Evolutionary conservation across 2,888 invertebrate species (phyloP), one percentile per base, ranked within the genome.

Genomic region (Lucinisca nassula): DNA sequence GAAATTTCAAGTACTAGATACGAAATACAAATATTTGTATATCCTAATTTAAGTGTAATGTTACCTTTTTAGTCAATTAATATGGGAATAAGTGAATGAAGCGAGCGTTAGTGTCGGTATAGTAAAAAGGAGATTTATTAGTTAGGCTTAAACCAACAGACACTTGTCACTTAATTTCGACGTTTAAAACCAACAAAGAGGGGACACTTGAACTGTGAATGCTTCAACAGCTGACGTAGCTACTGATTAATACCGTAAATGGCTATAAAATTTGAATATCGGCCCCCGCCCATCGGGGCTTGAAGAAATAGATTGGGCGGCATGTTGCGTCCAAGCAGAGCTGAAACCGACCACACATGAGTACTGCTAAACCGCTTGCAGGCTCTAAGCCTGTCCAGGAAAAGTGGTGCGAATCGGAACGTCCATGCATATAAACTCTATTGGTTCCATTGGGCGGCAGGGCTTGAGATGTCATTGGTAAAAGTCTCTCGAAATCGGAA

Each of bases 1-100:
- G 35, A 67, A 67, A 67, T 67, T 17, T 67, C 67, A 35, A 35
- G 67, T 6, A 12, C 12, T 24, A 45, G n/a, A n/a, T 17, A 12
- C 17, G 45, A 35, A 35, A 35, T 35, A 67, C 67, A 67, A 67
- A 67, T 67, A 67, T 67, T 67, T 67, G 67, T 35, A 67, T 67
- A 67, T 67, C 67, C 35, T 67, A 67, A 67, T 67, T 67, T 67
- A 35, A 67, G 35, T 67, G 12, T 67, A 35, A 35, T 35, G 35
- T 67, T 67, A 67, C 67, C 30, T 35, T 67, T 67, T 67, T 67
- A 10, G 67, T 8, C 35, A 67, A 67, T 67, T 67, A 67, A 67
- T 67, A 67, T 12, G n/a, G 32, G 35, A 35, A 67, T 14, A 55
- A 30, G 27, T 67, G 67, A 67, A 67, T 67, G 67, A 67, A 67